Conservation (phyloP, 2,797 vertebrate genomes). For the Siniperca obscura region DNA sequence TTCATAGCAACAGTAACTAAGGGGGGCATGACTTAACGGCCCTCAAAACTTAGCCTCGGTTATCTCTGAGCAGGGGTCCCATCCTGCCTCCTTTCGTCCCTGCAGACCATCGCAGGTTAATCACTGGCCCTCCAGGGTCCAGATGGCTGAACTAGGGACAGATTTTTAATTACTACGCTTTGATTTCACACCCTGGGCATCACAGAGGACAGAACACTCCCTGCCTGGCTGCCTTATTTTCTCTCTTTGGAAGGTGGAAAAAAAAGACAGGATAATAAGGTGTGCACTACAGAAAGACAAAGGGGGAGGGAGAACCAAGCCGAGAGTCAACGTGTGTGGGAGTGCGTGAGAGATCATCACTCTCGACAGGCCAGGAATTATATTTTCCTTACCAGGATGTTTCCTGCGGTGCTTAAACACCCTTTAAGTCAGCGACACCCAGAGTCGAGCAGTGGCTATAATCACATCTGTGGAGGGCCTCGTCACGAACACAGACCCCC, state of each 20-base stretch:
- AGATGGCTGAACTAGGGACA: slow-evolving; percentile 75
- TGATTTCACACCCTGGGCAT: slow-evolving; percentile 75
- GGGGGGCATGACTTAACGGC: background rate
- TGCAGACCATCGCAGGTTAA: slow-evolving; percentile 71
- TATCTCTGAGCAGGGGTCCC: slow-evolving; percentile 18
- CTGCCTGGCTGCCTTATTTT: slow-evolving; percentile 49
- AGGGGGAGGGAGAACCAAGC: slow-evolving; percentile 14
- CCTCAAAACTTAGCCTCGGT: slow-evolving; percentile 18
- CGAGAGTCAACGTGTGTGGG: slow-evolving; percentile 32
- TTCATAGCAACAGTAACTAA: slow-evolving; percentile 1
- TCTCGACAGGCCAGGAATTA: slow-evolving; percentile 72
- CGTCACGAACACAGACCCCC: slow-evolving; percentile 57
- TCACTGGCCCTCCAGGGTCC: slow-evolving; percentile 73
- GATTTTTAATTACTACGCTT: slow-evolving; percentile 82
- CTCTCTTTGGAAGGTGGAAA: slow-evolving; percentile 34
- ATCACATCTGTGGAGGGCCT: slow-evolving; percentile 67
- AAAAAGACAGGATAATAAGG: slow-evolving; percentile 45
- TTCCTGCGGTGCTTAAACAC: slow-evolving; percentile 70
- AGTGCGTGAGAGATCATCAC: slow-evolving; percentile 47
- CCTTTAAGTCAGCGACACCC: slow-evolving; percentile 67
- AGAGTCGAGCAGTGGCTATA: slow-evolving; percentile 61
- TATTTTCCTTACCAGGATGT: slow-evolving; percentile 71
- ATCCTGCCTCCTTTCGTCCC: slow-evolving; percentile 39
- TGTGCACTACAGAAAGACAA: slow-evolving; percentile 43
- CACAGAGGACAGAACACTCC: slow-evolving; percentile 66